Base-by-base conservation (phyloP, 2,888 invertebrate genomes). In the Odiellus spinosus region DNA sequence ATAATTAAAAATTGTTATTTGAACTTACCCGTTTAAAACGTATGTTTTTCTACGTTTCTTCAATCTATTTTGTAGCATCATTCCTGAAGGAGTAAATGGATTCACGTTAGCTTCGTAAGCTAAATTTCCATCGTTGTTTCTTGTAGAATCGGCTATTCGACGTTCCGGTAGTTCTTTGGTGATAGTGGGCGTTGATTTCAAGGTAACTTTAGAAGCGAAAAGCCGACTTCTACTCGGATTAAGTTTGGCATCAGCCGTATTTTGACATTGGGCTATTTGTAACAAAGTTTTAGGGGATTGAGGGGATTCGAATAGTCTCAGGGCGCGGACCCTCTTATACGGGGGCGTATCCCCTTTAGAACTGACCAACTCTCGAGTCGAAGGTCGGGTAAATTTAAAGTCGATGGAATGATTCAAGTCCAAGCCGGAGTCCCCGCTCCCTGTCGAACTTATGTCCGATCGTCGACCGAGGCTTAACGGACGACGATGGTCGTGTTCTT, bases 241-340 rank as follows among this genome's bases (percentile, higher is more conserved):
- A 5, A 19, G n/a, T 1, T 21, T 39, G 36, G 33, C 39, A 19
- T 14, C 14, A 32, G 18, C 20, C 18, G 45, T 19, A 12, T 26
- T 40, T 4, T 14, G 21, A 39, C 33, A 38, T 42, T 53, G 50
- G 5, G 52, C 47, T 21, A 46, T 47, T 60, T 80, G 76, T 32
- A 82, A 66, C 15, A 87, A 71, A 0, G 83, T 83, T 68, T 84
- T 85, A 3, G 87, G 86, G 3, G 86, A 85, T 53, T 82, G 77
- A 1, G 86, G 86, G 44, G 82, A 82, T 67, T 86, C 85, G 60
- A 83, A 83, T 1, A 88, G 68, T 56, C 84, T 76, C 59, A 69
- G 61, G 1, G 76, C 73, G 54, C 73, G 62, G 33, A 75, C 73
- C 55, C 72, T 63, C 55, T 73, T 73, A 55, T 75, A 75, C 8